Evolutionary conservation across 2,113 vertebrate species (phyloP).

Genomic region (Felis chaus): DNA sequence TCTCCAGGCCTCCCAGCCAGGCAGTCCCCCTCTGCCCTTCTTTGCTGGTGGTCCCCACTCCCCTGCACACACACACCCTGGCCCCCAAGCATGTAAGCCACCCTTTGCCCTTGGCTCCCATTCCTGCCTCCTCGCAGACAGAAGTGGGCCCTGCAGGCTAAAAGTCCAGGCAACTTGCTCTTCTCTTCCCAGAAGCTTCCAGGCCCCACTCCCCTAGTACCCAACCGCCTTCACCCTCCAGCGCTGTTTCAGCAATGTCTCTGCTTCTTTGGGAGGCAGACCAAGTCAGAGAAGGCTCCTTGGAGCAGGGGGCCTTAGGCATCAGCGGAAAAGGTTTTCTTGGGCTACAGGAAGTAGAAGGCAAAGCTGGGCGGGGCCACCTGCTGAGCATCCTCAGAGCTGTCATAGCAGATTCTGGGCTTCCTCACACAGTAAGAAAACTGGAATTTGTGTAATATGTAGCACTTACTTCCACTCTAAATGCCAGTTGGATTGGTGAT

Average conservation of each 20-base stretch:
- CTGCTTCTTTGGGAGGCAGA: background rate
- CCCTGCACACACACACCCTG: background rate
- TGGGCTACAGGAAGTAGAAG: background rate
- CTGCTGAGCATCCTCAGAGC: background rate
- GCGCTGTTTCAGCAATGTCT: background rate
- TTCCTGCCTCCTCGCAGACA: background rate
- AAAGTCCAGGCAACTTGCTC: too few species aligned
- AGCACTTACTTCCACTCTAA: background rate
- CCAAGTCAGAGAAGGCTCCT: background rate
- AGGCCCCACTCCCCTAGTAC: background rate
- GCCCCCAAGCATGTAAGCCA: rapidly evolving
- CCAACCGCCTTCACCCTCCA: background rate
- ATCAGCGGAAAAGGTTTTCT: background rate
- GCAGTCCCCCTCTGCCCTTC: background rate
- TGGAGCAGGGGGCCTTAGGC: background rate
- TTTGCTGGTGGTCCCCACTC: rapidly evolving
- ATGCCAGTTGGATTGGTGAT: background rate
- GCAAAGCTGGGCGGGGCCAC: background rate
- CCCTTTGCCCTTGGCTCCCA: background rate
- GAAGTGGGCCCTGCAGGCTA: background rate
- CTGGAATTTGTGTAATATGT: background rate
- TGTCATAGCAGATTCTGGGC: background rate
- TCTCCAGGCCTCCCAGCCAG: background rate
- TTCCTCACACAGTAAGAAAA: background rate
- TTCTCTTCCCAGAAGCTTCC: background rate